Evolutionary conservation across 2,888 invertebrate genomes (phyloP).

Genomic region (Orchesellides sinensis): DNA sequence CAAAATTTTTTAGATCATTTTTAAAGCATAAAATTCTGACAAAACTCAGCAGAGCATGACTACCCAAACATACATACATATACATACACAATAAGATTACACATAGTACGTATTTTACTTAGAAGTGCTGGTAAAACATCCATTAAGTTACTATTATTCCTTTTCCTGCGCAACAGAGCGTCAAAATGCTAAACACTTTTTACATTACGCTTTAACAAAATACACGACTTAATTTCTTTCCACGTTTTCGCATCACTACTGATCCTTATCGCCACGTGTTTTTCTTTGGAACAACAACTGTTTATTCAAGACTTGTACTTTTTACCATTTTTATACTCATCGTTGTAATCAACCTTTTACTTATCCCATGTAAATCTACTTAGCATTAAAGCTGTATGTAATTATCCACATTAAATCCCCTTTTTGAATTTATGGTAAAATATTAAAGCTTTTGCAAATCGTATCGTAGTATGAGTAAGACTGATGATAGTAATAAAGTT

Average conservation of each 20-base stretch:
- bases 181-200: slow-evolving; percentile 1
- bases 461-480: neutral
- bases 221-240: neutral
- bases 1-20: neutral
- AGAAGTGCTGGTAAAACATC: neutral
- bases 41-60: slow-evolving; percentile 5
- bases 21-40: neutral
- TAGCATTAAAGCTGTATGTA: neutral
- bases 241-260: neutral
- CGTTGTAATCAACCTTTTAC: too few species aligned
- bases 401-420: neutral
- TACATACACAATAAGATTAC: neutral
- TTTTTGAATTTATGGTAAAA: too few species aligned
- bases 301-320: slow-evolving; percentile 12
- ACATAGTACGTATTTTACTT: neutral
- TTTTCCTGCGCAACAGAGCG: slow-evolving; percentile 14
- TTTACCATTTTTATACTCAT: neutral
- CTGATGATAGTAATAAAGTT: neutral
- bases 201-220: neutral
- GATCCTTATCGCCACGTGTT: neutral
- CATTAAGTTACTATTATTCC: neutral
- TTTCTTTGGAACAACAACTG: slow-evolving; percentile 9
- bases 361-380: neutral
- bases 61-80: too few species aligned
- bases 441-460: too few species aligned